phyloP scores from a whole-genome alignment of 2,113 vertebrate species.

The Capricornis sumatraensis region DNA sequence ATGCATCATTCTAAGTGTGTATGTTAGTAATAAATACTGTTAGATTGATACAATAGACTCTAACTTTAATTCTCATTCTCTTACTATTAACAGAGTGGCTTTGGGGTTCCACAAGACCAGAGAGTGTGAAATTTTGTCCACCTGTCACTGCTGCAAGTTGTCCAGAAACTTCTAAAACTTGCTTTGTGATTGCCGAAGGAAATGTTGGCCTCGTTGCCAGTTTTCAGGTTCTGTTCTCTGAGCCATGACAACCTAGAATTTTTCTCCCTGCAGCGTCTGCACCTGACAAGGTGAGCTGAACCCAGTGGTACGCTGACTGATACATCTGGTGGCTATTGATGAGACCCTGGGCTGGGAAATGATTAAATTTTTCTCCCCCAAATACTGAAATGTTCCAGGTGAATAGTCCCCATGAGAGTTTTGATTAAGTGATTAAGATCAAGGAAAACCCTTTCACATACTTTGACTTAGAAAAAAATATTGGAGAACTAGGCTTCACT shows the following conservation, averaged over 20 bases:
- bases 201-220: neutral
- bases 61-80: neutral
- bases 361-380: neutral
- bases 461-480: neutral
- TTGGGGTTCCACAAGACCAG: neutral
- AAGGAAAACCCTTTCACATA: neutral
- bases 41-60: neutral
- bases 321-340: neutral
- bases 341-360: neutral
- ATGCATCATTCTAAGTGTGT: neutral
- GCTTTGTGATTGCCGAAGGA: neutral
- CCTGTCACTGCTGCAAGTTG: neutral
- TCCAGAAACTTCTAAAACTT: neutral
- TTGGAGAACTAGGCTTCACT: neutral
- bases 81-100: neutral
- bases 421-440: neutral
- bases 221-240: neutral
- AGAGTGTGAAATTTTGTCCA: neutral
- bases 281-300: neutral
- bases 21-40: neutral
- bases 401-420: neutral
- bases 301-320: neutral
- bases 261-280: neutral
- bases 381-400: neutral
- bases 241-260: neutral